Conservation (phyloP, 1,140 invertebrate species). For the Drosophila simulans region DNA sequence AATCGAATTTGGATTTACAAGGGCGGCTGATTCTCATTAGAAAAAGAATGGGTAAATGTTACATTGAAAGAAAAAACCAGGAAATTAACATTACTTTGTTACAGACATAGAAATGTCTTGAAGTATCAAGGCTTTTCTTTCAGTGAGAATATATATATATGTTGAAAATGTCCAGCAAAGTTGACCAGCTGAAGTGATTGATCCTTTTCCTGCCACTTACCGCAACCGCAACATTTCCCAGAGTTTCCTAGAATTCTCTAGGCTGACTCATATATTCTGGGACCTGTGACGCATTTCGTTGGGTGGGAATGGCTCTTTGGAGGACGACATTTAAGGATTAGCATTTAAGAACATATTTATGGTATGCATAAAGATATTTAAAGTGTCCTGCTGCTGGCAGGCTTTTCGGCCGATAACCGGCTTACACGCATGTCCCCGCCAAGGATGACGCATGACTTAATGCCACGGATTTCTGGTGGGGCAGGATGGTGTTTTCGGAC, state of each 20-base stretch:
- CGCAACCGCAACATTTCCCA: conserved; percentile 46
- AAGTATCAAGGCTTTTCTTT: neutral
- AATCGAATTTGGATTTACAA: conserved; percentile 33
- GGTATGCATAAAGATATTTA: conserved; percentile 70
- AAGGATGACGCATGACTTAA: conserved; percentile 76
- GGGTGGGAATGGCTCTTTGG: conserved; percentile 5
- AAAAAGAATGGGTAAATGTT: neutral
- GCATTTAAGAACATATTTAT: conserved; percentile 69
- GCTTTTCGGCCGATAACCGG: conserved; percentile 49
- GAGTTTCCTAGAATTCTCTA: neutral
- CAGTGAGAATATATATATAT: neutral
- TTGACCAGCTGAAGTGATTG: conserved; percentile 32
- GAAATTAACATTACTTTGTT: neutral
- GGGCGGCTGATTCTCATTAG: conserved; percentile 11
- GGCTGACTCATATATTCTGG: conserved; percentile 30
- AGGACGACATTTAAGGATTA: conserved; percentile 54
- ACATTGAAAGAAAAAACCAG: neutral
- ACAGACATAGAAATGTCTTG: neutral
- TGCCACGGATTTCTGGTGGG: conserved; percentile 27
- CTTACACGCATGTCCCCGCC: conserved; percentile 69
- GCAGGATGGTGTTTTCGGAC: neutral
- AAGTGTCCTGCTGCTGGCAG: conserved; percentile 47
- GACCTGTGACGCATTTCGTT: conserved; percentile 30
- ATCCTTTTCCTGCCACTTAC: conserved; percentile 17
- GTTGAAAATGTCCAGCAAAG: conserved; percentile 7